phyloP scores from a whole-genome alignment of 2,797 vertebrate species.

The Staurois parvus region DNA sequence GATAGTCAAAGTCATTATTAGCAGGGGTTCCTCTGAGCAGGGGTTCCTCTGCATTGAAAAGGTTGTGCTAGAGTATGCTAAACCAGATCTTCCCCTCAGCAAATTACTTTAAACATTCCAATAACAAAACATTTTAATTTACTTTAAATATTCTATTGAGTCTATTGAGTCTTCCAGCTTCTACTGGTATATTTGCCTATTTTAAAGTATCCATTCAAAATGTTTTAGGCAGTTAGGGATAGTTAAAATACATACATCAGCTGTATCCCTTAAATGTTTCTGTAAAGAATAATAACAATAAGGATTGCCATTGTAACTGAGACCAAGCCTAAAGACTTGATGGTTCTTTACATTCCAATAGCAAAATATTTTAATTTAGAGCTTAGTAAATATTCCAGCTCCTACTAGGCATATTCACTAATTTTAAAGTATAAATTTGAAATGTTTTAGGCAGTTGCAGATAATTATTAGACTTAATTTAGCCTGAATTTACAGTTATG shows the following conservation, averaged over 20 bases:
- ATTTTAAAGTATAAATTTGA: background rate
- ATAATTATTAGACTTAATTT: background rate
- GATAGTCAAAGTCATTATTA: too few species aligned
- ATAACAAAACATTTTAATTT: background rate
- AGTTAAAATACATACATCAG: too few species aligned
- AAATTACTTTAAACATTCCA: background rate
- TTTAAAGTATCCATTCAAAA: background rate
- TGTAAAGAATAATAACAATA: too few species aligned
- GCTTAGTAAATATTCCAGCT: background rate
- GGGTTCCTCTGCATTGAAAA: too few species aligned
- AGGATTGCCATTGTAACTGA: too few species aligned
- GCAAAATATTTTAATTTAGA: background rate
- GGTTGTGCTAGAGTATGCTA: too few species aligned
- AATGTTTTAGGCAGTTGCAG: background rate
- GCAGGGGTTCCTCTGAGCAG: too few species aligned
- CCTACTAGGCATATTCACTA: background rate
- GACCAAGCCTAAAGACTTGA: too few species aligned
- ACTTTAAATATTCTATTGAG: too few species aligned
- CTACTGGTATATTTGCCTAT: background rate
- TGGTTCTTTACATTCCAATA: background rate
- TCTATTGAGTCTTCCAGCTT: background rate
- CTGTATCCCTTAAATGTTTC: too few species aligned
- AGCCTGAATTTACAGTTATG: background rate
- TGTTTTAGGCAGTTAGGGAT: background rate
- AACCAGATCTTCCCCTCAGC: too few species aligned